Conservation (phyloP, 2,113 vertebrate genomes). For the Pogonocichla stellata region DNA sequence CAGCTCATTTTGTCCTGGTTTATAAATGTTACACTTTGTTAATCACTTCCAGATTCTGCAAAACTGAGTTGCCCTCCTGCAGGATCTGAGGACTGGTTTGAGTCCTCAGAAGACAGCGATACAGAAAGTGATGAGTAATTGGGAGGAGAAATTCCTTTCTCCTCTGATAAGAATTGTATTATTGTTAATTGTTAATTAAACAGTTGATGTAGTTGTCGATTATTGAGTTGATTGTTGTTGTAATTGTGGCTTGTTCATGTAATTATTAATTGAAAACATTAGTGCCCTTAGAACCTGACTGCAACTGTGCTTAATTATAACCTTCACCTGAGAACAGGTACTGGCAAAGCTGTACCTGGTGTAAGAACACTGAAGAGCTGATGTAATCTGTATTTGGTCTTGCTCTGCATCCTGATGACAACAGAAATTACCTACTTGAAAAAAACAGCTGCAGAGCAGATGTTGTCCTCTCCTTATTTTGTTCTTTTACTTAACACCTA, state of each 20-base stretch:
- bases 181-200: not conserved
- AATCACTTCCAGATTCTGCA: not conserved
- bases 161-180: not conserved
- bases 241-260: not conserved
- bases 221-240: not conserved
- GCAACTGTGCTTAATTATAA: not conserved
- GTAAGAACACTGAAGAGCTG: not conserved
- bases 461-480: not conserved
- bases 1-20: not conserved
- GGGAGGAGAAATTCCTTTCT: not conserved
- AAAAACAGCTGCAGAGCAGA: too few relatives aligned
- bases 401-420: not conserved
- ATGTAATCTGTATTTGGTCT: not conserved
- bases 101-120: not conserved
- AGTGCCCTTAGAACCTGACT: not conserved
- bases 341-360: not conserved
- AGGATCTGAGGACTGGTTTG: not conserved
- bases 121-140: conserved; percentile 65
- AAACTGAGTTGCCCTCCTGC: not conserved
- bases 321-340: not conserved
- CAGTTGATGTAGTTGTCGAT: not conserved
- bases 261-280: not conserved
- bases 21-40: not conserved
- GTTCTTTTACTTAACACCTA: not conserved
- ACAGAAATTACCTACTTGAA: not conserved